A percentile compares a stretch with the other conserved stretches of the same genome.
Evolutionary conservation across 1,140 invertebrate species (phyloP).

Genomic region (Ylistrum balloti): DNA sequence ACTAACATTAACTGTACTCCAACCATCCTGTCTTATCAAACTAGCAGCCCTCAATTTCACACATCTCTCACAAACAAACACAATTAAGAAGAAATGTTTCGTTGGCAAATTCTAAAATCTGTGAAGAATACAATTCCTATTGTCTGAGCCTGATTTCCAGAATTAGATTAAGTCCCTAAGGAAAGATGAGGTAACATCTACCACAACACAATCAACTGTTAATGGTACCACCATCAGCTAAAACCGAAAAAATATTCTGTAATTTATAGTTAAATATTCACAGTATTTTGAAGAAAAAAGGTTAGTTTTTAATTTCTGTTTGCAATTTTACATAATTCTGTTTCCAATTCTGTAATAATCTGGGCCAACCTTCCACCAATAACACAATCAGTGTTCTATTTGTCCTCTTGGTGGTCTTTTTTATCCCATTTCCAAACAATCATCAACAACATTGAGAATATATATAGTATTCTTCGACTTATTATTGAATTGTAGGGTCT

Average conservation of each 20-base stretch:
- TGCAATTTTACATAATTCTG: too few relatives aligned
- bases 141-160: not conserved
- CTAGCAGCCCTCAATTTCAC: not conserved
- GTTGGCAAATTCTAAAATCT: not conserved
- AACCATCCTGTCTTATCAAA: not conserved
- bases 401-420: too few relatives aligned
- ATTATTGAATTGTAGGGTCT: not conserved
- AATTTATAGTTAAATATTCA: not conserved
- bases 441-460: too few relatives aligned
- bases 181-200: not conserved
- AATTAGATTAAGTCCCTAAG: not conserved
- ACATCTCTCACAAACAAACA: not conserved
- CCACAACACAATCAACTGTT: not conserved
- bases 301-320: not conserved
- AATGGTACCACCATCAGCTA: not conserved
- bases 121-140: not conserved
- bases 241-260: not conserved
- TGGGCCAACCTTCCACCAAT: not conserved
- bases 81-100: not conserved
- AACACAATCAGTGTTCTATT: not conserved
- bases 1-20: too few relatives aligned
- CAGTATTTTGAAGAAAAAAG: not conserved
- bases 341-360: not conserved
- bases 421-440: too few relatives aligned
- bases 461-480: too few relatives aligned